Evolutionary conservation across 1,140 invertebrate genomes (phyloP).

Genomic region (Drosophila kanapiae): DNA sequence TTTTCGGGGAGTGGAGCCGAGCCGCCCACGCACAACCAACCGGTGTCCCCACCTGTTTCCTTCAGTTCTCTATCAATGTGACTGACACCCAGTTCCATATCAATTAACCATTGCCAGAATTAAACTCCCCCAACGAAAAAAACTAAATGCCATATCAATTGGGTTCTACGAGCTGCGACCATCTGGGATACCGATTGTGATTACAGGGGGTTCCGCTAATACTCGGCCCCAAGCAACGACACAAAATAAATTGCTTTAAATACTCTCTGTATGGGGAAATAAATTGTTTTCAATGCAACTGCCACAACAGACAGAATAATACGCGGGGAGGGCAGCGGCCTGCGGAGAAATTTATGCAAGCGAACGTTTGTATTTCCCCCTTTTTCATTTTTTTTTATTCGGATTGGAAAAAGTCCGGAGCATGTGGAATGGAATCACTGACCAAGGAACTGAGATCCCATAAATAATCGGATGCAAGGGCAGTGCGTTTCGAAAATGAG

Average conservation of each 20-base stretch:
- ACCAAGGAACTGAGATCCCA: constrained; percentile 27
- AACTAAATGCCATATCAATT: constrained; percentile 22
- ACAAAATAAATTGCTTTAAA: constrained; percentile 80
- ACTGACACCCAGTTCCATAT: constrained; percentile 34
- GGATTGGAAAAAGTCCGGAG: constrained; percentile 13
- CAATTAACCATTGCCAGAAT: constrained; percentile 43
- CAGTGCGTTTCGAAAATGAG: background rate
- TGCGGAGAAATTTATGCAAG: constrained; percentile 71
- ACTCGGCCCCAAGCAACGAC: constrained; percentile 24
- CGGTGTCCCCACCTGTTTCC: constrained; percentile 52
- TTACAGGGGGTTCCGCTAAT: constrained; percentile 40
- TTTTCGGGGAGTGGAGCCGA: constrained; percentile 52
- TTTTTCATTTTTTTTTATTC: constrained; percentile 12
- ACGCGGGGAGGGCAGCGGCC: constrained; percentile 9
- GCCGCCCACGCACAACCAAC: constrained; percentile 24
- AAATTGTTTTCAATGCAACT: constrained; percentile 82
- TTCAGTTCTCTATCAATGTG: constrained; percentile 24
- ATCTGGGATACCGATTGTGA: constrained; percentile 5
- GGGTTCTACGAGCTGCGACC: constrained; percentile 18
- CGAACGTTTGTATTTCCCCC: constrained; percentile 61
- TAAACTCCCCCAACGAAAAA: background rate
- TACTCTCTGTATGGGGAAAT: constrained; percentile 63
- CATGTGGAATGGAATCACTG: constrained; percentile 34
- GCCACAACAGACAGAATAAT: constrained; percentile 36
- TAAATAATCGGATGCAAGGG: constrained; percentile 28